These are phyloP conservation scores for Hemicordylus capensis DNA, from an alignment of 2,113 vertebrate species.

Conservation along the genomic window DNA sequence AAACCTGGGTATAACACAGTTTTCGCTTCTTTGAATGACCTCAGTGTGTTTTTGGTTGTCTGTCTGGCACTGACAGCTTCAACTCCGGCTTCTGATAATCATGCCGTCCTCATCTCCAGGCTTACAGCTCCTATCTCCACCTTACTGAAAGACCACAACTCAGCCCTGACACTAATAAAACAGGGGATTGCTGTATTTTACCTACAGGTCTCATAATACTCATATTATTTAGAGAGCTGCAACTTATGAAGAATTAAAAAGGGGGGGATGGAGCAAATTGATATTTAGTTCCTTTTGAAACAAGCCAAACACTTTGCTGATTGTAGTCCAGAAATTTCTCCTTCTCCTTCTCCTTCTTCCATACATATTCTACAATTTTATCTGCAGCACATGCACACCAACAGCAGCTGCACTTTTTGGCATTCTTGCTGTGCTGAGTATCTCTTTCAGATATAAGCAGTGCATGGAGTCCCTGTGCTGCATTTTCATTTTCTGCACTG, in stretches of 20 bases:
- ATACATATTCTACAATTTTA: conserved; percentile 1
- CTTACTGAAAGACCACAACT: too few relatives aligned
- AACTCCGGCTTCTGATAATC: too few relatives aligned
- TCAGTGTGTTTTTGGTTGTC: too few relatives aligned
- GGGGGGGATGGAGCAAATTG: not conserved
- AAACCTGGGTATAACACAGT: too few relatives aligned
- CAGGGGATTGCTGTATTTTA: too few relatives aligned
- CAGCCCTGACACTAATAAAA: too few relatives aligned
- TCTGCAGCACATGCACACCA: conserved; percentile 2
- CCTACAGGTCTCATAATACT: too few relatives aligned
- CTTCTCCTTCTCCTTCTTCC: not conserved
- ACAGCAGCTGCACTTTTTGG: conserved; percentile 9
- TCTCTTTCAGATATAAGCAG: conserved; percentile 35
- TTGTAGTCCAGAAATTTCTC: conserved; percentile 9
- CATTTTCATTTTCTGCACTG: conserved; percentile 49
- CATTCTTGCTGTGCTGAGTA: not conserved
- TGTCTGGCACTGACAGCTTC: too few relatives aligned
- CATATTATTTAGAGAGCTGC: not conserved
- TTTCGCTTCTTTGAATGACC: too few relatives aligned
- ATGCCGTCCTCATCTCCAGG: too few relatives aligned
- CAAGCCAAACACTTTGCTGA: not conserved
- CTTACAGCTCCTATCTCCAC: too few relatives aligned
- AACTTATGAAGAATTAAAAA: not conserved
- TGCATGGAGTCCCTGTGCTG: not conserved
- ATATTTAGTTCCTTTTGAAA: not conserved